Base-by-base conservation (phyloP, 2,113 vertebrate species). In the Strigops habroptila region DNA sequence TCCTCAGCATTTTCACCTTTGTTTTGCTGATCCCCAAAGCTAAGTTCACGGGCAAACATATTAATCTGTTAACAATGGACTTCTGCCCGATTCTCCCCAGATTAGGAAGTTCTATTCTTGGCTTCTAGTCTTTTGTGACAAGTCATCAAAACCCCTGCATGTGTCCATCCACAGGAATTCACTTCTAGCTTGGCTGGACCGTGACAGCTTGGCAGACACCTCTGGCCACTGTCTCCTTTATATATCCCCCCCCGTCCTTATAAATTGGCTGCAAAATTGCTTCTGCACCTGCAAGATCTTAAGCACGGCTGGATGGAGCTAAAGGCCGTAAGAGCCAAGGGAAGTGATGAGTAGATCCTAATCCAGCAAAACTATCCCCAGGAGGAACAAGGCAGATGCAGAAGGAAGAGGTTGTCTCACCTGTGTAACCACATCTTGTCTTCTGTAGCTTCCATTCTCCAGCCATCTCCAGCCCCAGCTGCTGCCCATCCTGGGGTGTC, bases 241-340 rank as follows among this genome's bases (percentile, higher is more conserved):
- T 3, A 10, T 2, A 7, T 23, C 21, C 52, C 37, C 37, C 14
- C 18, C 28, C 10, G 7, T 67, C 57, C 46, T 39, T 12, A 23
- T 0, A n/a, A 28, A 5, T 0, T 8, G 15, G 59, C n/a, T 62
- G 51, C 39, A 64, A 59, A 46, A 70, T 11, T 35, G 13, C 37
- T 33, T 21, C 82, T 25, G 57, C 49, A 39, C 81, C 81, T 23
- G 17, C 7, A 3, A 33, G 37, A 48, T 4, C 52, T n/a, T 3
- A 6, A 37, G 46, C 19, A 3, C 2, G 4, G 33, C 0, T 30
- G 12, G 19, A 13, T 0, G 9, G 14, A 43, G 24, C 46, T 19
- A 7, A 62, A 39, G 44, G 23, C 49, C 39, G 18, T 44, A 1
- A 15, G 22, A 70, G 69, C 35, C 52, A 23, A 49, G 37, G 27